Evolutionary conservation across 2,797 vertebrate genomes (phyloP).

Genomic region (Vireo griseus): DNA sequence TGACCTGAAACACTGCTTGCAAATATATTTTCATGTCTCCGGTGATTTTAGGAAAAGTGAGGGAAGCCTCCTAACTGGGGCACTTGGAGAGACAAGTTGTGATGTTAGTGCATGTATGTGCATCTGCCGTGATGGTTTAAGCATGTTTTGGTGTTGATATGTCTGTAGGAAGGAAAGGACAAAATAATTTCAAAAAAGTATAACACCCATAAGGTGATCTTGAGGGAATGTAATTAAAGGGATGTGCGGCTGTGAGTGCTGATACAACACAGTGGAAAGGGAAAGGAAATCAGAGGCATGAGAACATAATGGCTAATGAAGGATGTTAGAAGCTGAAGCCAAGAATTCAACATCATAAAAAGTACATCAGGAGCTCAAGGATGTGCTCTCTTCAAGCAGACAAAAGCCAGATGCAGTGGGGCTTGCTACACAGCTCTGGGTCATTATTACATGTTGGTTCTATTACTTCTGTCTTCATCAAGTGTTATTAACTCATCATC

Average conservation of each 20-base stretch:
- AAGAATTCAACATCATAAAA: not conserved
- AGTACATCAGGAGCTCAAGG: not conserved
- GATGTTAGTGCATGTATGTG: not conserved
- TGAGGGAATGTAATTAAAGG: not conserved
- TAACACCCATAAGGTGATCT: not conserved
- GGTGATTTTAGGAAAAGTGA: not conserved
- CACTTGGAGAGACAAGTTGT: not conserved
- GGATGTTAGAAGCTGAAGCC: not conserved
- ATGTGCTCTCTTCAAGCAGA: not conserved
- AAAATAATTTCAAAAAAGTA: not conserved
- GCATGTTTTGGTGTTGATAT: not conserved
- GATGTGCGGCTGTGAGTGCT: not conserved
- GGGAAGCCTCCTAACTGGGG: not conserved
- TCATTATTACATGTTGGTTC: not conserved
- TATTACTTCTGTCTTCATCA: slow-evolving; percentile 17
- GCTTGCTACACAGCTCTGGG: not conserved
- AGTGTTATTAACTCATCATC: slow-evolving; percentile 4
- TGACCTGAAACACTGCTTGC: not conserved
- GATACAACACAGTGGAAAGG: not conserved
- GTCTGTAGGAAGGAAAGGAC: not conserved
- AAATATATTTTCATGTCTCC: not conserved
- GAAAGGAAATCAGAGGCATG: not conserved
- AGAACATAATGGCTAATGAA: not conserved
- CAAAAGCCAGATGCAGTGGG: not conserved
- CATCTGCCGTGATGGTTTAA: not conserved